These are phyloP conservation scores for Ephialtes manifestator DNA, from an alignment of 2,888 invertebrate genomes.

Conservation along the genomic window DNA sequence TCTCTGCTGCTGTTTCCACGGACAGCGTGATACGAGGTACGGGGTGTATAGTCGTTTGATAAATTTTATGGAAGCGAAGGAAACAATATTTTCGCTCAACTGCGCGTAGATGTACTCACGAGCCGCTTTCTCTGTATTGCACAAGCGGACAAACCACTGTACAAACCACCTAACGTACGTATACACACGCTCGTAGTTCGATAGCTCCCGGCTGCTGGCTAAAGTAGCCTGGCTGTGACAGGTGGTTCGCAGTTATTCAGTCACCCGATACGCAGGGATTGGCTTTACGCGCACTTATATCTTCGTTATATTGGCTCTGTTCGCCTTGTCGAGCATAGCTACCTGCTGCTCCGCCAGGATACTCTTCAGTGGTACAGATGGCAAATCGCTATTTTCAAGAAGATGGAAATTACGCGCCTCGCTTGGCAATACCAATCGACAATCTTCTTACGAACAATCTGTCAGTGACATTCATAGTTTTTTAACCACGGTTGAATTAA, in stretches of 20 bases:
- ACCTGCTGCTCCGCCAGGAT: conserved; percentile 37
- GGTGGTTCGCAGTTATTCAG: conserved; percentile 79
- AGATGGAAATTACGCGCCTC: conserved; percentile 18
- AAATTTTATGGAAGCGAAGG: conserved; percentile 81
- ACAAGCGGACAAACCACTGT: conserved; percentile 28
- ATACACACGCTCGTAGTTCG: conserved; percentile 64
- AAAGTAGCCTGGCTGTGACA: conserved; percentile 78
- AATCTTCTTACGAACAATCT: neutral
- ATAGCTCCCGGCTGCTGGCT: conserved; percentile 65
- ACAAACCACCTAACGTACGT: conserved; percentile 60
- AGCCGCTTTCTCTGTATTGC: conserved; percentile 44
- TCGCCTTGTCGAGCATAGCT: conserved; percentile 59
- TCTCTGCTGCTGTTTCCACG: conserved; percentile 41
- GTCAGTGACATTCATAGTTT: neutral
- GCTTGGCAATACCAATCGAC: neutral
- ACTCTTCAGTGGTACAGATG: conserved; percentile 23
- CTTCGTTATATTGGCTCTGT: conserved; percentile 67
- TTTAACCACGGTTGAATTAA: neutral
- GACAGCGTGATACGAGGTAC: conserved; percentile 22
- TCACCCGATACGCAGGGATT: conserved; percentile 75
- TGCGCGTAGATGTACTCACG: conserved; percentile 72
- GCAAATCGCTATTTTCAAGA: conserved; percentile 40
- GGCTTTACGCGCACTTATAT: conserved; percentile 66
- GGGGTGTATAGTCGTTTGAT: conserved; percentile 75
- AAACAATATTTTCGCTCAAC: conserved; percentile 80